Percentiles rank a stretch among this genome's conserved stretches.
Evolutionary conservation across 2,113 vertebrate genomes (phyloP).

Genomic region (Lophotis ruficrista): DNA sequence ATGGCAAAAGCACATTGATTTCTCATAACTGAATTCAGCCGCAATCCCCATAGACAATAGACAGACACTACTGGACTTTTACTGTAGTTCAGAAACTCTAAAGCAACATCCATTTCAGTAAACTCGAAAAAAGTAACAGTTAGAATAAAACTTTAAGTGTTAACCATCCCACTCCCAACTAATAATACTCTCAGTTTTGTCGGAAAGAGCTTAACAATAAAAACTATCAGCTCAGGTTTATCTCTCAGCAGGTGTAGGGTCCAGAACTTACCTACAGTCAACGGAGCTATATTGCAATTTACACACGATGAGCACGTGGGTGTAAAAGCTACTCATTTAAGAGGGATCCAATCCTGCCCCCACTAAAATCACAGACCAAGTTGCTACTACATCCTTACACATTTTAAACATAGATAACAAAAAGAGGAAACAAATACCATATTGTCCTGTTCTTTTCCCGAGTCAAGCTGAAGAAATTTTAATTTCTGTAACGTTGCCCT

Average conservation of each 20-base stretch:
- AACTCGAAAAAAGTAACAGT: not conserved
- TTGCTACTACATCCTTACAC: not conserved
- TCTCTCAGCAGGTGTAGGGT: not conserved
- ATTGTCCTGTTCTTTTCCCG: not conserved
- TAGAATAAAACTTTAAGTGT: not conserved
- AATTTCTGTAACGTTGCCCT: not conserved
- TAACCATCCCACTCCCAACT: not conserved
- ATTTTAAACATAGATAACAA: not conserved
- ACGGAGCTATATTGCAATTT: not conserved
- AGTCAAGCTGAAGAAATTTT: constrained; percentile 41
- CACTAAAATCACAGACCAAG: not conserved
- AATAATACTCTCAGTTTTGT: not conserved
- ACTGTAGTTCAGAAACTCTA: not conserved
- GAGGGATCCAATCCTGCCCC: not conserved
- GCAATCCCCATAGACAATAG: not conserved
- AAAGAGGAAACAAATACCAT: not conserved
- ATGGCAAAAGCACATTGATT: not conserved
- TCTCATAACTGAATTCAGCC: not conserved
- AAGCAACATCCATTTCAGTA: not conserved
- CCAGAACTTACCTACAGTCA: not conserved
- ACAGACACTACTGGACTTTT: not conserved
- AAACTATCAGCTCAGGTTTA: not conserved
- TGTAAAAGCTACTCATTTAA: not conserved
- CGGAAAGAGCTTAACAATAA: not conserved
- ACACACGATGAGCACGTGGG: not conserved